Evolutionary conservation across 2,113 vertebrate species (phyloP).

Genomic region (Tachysurus vachellii): DNA sequence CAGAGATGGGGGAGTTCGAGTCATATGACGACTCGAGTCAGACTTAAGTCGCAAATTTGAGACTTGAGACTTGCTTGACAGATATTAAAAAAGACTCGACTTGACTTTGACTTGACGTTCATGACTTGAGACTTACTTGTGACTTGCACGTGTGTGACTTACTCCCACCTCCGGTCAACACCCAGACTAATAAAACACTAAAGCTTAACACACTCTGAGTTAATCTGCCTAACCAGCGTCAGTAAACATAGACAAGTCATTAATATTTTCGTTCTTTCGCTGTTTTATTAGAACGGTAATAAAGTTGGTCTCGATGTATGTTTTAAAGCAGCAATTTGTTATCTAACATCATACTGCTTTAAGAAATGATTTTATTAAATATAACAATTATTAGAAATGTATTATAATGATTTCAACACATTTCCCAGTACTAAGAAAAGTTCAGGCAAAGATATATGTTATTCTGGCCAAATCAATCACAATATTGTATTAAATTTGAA

Average conservation of each 20-base stretch:
- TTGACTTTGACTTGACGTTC: too few species aligned
- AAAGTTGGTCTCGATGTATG: not conserved
- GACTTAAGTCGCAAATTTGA: too few species aligned
- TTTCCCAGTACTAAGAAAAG: not conserved
- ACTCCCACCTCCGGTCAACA: not conserved
- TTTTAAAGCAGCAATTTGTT: not conserved
- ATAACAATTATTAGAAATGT: not conserved
- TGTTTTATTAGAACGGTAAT: not conserved
- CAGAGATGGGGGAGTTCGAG: too few species aligned
- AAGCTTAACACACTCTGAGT: not conserved
- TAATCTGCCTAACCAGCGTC: not conserved
- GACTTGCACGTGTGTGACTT: too few species aligned
- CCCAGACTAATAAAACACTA: slow-evolving; percentile 1
- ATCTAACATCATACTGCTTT: not conserved
- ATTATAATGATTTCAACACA: not conserved
- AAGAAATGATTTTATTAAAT: not conserved
- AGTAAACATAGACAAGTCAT: not conserved
- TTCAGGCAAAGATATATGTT: not conserved
- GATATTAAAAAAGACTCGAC: too few species aligned
- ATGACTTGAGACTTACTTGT: too few species aligned
- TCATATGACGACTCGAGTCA: too few species aligned
- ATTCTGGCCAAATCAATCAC: not conserved
- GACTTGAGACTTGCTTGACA: too few species aligned
- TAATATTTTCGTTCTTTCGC: not conserved
- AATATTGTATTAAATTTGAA: too few species aligned